phyloP scores from a whole-genome alignment of 92 coral and sea anemone species.

The Paragorgia papillata region DNA sequence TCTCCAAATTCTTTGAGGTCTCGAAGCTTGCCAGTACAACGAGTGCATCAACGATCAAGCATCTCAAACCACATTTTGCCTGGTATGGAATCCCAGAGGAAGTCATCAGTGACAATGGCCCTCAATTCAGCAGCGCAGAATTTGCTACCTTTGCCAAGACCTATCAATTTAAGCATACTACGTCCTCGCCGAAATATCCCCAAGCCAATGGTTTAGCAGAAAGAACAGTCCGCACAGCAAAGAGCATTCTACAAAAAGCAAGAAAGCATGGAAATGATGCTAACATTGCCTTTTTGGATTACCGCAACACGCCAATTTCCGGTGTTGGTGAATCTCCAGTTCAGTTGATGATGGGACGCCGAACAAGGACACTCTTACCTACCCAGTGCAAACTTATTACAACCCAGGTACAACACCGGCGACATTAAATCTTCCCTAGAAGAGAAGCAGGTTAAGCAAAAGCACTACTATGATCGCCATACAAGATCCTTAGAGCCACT shows the following conservation, averaged over 20 bases:
- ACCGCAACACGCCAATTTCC: conserved; percentile 53
- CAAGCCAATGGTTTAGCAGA: too few relatives aligned
- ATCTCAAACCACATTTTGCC: conserved; percentile 23
- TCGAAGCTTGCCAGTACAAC: not conserved
- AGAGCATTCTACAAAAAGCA: conserved; percentile 43
- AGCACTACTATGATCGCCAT: conserved; percentile 6
- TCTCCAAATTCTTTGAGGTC: conserved; percentile 43
- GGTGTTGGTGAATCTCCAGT: conserved; percentile 56
- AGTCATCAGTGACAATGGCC: conserved; percentile 52
- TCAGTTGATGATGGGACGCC: conserved; percentile 53
- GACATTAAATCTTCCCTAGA: conserved; percentile 13
- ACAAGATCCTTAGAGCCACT: conserved; percentile 33
- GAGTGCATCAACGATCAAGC: conserved; percentile 4
- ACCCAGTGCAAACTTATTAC: too few relatives aligned
- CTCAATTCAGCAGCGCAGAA: conserved; percentile 50
- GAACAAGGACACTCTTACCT: too few relatives aligned
- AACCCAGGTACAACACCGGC: conserved; percentile 4
- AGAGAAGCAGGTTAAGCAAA: conserved; percentile 6
- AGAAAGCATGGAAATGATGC: conserved; percentile 49
- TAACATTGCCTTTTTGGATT: conserved; percentile 42
- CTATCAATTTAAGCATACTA: conserved; percentile 53
- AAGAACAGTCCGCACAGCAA: too few relatives aligned
- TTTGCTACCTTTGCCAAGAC: conserved; percentile 40
- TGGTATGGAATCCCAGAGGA: conserved; percentile 57
- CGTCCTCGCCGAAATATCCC: conserved; percentile 42